A percentile compares a stretch with the other conserved stretches of the same genome.
These are phyloP conservation scores for Nemotelus nigrinus DNA, from an alignment of 2,888 invertebrate species.

Conservation along the genomic window DNA sequence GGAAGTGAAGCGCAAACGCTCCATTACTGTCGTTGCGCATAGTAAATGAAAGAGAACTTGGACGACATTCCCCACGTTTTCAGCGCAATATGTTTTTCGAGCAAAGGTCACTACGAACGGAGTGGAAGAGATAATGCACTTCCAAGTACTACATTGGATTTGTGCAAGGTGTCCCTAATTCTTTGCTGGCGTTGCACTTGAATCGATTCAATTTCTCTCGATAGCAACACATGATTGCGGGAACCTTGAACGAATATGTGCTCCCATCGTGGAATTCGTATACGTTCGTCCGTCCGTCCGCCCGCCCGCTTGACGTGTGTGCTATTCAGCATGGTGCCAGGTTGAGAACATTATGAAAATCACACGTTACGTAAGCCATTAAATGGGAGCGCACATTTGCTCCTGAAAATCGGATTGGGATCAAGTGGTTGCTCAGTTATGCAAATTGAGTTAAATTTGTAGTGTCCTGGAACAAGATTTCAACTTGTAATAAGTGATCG, in stretches of 20 bases:
- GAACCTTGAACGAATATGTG: conserved; percentile 19
- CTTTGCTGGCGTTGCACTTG: no score
- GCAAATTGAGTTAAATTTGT: background rate
- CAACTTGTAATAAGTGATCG: background rate
- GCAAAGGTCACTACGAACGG: no score
- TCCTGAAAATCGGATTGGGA: background rate
- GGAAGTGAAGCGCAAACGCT: no score
- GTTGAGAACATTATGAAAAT: conserved; percentile 25
- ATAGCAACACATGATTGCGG: background rate
- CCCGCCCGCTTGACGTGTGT: conserved; percentile 1
- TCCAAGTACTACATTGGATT: no score
- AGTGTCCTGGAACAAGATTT: background rate
- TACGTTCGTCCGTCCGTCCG: background rate
- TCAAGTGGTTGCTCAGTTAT: background rate
- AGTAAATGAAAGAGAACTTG: no score
- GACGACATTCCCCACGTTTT: no score
- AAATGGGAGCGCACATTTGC: background rate
- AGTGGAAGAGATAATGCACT: no score
- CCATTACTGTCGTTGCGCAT: no score
- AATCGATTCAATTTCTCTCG: no score
- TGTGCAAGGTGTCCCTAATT: no score
- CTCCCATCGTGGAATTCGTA: background rate
- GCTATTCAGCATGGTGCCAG: conserved; percentile 28
- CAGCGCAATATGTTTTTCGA: no score
- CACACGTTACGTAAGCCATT: conserved; percentile 25